Conservation (phyloP, 2,888 invertebrate species). For the Drosophila percnosoma region DNA sequence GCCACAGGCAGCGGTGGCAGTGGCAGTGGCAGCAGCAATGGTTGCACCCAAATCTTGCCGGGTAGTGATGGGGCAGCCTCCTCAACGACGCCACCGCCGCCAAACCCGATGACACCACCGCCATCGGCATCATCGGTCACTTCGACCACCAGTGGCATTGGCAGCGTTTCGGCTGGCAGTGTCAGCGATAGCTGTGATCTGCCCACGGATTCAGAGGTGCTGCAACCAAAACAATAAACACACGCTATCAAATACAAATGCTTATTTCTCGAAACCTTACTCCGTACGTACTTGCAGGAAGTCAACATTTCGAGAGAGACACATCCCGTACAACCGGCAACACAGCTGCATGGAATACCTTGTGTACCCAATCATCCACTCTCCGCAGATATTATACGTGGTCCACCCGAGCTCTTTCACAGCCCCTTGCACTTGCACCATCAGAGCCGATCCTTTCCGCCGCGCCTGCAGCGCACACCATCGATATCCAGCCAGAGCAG, state of each 20-base stretch:
- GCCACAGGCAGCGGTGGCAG: constrained; percentile 15
- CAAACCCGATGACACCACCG: constrained; percentile 83
- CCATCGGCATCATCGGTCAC: constrained; percentile 84
- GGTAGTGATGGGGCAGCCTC: constrained; percentile 57
- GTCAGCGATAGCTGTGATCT: constrained; percentile 84
- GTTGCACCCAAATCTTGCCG: constrained; percentile 47
- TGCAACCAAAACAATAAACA: neutral
- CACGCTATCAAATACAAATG: neutral
- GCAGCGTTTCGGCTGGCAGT: constrained; percentile 82
- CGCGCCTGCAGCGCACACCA: constrained; percentile 90
- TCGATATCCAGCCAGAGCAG: constrained; percentile 94
- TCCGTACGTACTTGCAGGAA: constrained; percentile 85
- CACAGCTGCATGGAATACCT: constrained; percentile 77
- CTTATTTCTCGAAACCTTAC: neutral
- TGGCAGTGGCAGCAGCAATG: constrained; percentile 53
- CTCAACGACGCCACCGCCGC: constrained; percentile 70
- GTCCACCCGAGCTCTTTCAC: constrained; percentile 87
- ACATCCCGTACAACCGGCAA: constrained; percentile 87
- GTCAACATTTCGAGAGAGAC: constrained; percentile 88
- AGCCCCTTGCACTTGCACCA: constrained; percentile 88
- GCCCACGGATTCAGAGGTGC: constrained; percentile 84
- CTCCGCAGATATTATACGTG: constrained; percentile 83
- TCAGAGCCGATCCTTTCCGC: constrained; percentile 89
- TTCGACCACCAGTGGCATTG: constrained; percentile 83
- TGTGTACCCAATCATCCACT: constrained; percentile 72